phyloP scores from a whole-genome alignment of 2,888 invertebrate species.

The Hydrotaea cyrtoneurina region DNA sequence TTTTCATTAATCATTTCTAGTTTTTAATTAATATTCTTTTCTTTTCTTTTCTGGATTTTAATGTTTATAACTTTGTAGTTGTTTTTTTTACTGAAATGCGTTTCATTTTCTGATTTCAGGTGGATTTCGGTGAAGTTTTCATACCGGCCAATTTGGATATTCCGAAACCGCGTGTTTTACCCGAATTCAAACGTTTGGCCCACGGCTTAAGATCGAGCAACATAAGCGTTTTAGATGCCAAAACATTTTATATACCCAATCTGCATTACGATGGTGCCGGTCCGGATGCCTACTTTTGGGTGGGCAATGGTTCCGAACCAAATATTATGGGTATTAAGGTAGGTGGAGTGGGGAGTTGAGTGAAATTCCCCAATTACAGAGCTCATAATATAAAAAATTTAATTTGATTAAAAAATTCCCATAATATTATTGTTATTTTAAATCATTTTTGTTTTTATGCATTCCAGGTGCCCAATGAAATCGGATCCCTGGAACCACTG shows the following conservation, averaged over 20 bases:
- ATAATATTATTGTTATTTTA: no score
- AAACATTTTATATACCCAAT: constrained; percentile 95
- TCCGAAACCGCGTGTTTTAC: constrained; percentile 90
- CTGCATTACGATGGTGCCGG: constrained; percentile 95
- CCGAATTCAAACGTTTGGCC: constrained; percentile 92
- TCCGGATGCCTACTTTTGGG: constrained; percentile 96
- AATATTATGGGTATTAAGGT: constrained; percentile 91
- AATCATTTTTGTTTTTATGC: neutral
- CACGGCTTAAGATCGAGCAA: constrained; percentile 95
- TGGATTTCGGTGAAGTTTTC: constrained; percentile 93
- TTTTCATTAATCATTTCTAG: neutral
- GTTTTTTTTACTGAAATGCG: neutral
- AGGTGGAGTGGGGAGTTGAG: neutral
- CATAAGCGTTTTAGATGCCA: constrained; percentile 94
- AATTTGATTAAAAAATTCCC: no score
- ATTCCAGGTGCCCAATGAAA: constrained; percentile 91
- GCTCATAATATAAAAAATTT: no score
- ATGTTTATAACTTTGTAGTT: no score
- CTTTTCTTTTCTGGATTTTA: neutral
- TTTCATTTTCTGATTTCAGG: constrained; percentile 82
- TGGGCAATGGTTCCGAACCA: constrained; percentile 93
- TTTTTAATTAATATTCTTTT: neutral
- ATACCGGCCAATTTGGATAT: constrained; percentile 88
- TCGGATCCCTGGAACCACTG: constrained; percentile 90
- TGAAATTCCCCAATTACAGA: no score